Percentiles rank a stretch among this genome's conserved stretches.
Evolutionary conservation across 2,113 vertebrate genomes (phyloP).

Genomic region (Grallaria varia): DNA sequence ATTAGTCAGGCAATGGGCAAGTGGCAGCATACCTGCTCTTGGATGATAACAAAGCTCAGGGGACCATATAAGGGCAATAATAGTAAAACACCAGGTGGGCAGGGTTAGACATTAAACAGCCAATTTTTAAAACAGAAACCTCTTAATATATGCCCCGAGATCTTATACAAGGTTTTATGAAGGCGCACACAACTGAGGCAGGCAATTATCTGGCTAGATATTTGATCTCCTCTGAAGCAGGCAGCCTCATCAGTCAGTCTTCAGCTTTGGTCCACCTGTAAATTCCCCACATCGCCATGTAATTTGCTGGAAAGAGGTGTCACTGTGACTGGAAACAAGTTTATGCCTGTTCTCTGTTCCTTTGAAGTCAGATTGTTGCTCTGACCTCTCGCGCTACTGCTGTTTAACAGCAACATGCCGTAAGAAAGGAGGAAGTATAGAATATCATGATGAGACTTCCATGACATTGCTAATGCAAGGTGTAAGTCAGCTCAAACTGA

Average conservation of each 20-base stretch:
- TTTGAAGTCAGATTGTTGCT: not conserved
- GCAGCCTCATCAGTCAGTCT: not conserved
- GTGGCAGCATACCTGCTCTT: not conserved
- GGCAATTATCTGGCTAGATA: not conserved
- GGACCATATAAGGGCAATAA: not conserved
- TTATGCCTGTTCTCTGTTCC: not conserved
- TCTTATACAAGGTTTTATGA: not conserved
- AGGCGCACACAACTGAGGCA: not conserved
- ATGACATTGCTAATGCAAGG: not conserved
- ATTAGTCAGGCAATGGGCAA: not conserved
- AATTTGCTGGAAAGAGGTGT: not conserved
- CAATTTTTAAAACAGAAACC: not conserved
- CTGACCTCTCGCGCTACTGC: not conserved
- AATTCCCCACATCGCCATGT: not conserved
- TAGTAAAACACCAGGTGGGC: not conserved
- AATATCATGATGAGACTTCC: not conserved
- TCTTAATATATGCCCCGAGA: not conserved
- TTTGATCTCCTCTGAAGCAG: not conserved
- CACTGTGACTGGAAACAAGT: not conserved
- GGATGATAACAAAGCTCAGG: not conserved
- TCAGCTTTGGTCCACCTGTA: not conserved
- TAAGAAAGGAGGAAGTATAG: not conserved
- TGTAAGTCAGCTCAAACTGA: not conserved
- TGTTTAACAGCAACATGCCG: accelerated
- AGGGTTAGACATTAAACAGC: not conserved